These are phyloP conservation scores for Lasioglossum pauxillum DNA, from an alignment of 2,888 invertebrate species.

Conservation along the genomic window DNA sequence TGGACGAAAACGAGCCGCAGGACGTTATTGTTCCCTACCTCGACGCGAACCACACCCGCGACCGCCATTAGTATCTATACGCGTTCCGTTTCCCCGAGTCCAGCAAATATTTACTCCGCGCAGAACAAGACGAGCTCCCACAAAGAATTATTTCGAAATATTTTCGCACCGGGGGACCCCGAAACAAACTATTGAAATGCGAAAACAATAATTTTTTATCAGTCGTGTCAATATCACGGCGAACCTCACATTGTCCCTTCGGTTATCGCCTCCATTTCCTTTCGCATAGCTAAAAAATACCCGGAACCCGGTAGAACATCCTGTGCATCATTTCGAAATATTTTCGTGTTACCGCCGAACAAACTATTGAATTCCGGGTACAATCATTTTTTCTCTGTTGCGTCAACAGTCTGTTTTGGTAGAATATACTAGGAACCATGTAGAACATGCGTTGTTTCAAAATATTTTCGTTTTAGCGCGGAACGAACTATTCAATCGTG, in stretches of 20 bases:
- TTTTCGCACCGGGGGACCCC: not conserved
- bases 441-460: not conserved
- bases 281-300: not conserved
- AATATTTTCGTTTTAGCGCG: not conserved
- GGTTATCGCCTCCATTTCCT: not conserved
- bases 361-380: not conserved
- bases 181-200: not conserved
- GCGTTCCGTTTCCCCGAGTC: slow-evolving; percentile 51
- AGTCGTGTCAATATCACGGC: not conserved
- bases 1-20: not conserved
- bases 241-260: not conserved
- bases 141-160: not conserved
- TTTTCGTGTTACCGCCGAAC: not conserved
- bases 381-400: not conserved
- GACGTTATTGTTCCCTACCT: slow-evolving; percentile 23
- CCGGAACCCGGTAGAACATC: not conserved
- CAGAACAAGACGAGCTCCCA: slow-evolving; percentile 43
- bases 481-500: no score
- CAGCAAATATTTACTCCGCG: slow-evolving; percentile 64
- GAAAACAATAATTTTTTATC: not conserved
- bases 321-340: not conserved
- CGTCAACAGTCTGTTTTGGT: not conserved
- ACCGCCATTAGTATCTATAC: slow-evolving; percentile 58
- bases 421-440: not conserved
- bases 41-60: not conserved